A percentile compares a stretch with the other conserved stretches of the same genome.
These are phyloP conservation scores for Acromyrmex charruanus DNA, from an alignment of 1,140 invertebrate species.

Conservation along the genomic window DNA sequence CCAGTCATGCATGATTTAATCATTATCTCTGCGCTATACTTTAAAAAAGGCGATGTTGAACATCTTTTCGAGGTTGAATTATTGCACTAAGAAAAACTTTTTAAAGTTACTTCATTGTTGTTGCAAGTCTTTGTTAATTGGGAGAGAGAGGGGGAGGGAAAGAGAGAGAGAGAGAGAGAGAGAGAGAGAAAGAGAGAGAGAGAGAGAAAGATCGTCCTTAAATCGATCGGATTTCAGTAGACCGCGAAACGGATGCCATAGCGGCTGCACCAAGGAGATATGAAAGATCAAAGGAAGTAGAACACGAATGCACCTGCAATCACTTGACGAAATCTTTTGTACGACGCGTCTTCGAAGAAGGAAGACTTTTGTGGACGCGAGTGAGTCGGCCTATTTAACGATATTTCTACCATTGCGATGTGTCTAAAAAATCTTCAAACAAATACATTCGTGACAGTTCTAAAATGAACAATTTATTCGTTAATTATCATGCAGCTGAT, in stretches of 20 bases:
- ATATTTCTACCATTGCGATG: not conserved
- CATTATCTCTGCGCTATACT: not conserved
- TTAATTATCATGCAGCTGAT: not conserved
- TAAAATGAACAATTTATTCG: not conserved
- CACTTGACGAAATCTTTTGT: slow-evolving; percentile 26
- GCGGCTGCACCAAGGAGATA: slow-evolving; percentile 35
- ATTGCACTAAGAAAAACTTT: not conserved
- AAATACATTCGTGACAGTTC: not conserved
- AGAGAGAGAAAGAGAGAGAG: not conserved
- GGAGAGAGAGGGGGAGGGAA: not conserved
- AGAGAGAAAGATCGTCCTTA: slow-evolving; percentile 32
- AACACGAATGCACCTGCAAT: slow-evolving; percentile 52
- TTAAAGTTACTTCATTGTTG: slow-evolving; percentile 16
- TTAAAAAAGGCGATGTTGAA: not conserved
- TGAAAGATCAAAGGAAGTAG: slow-evolving; percentile 48
- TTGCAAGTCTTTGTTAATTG: slow-evolving; percentile 36
- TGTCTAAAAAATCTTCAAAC: not conserved
- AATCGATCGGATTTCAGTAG: slow-evolving; percentile 50
- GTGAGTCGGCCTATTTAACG: slow-evolving; percentile 18
- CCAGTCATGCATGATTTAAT: not conserved
- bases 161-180: not conserved
- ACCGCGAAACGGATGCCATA: slow-evolving; percentile 40
- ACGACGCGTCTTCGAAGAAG: not conserved
- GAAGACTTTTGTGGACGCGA: slow-evolving; percentile 5
- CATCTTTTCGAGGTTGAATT: slow-evolving; percentile 21